These are phyloP conservation scores for Encarsia formosa DNA, from an alignment of 2,888 invertebrate species.

Conservation along the genomic window DNA sequence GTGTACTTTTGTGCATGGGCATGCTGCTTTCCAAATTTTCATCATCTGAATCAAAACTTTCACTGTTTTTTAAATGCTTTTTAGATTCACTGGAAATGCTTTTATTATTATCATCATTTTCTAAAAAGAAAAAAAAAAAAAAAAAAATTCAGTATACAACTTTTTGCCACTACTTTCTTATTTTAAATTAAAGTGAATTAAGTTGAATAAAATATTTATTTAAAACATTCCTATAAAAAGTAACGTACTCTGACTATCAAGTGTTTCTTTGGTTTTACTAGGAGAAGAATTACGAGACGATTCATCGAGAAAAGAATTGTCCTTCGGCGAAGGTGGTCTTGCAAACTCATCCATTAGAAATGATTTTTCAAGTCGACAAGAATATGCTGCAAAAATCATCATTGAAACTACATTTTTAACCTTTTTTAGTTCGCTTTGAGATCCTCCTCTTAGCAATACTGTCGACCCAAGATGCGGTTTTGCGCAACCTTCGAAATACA, in stretches of 20 bases:
- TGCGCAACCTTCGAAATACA: constrained; percentile 90
- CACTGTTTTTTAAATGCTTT: constrained; percentile 1
- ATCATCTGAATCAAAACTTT: neutral
- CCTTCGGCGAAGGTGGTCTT: constrained; percentile 61
- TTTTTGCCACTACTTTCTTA: too few species aligned
- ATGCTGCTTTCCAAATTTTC: constrained; percentile 5
- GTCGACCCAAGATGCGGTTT: constrained; percentile 81
- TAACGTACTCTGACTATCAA: constrained; percentile 5
- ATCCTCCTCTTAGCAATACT: constrained; percentile 77
- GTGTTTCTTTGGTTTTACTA: constrained; percentile 21
- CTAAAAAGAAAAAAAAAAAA: neutral
- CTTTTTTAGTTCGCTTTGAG: constrained; percentile 67
- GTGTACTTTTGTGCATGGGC: constrained; percentile 24
- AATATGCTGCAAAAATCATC: constrained; percentile 81
- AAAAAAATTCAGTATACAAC: too few species aligned
- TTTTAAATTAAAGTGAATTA: too few species aligned
- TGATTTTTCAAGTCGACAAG: constrained; percentile 87
- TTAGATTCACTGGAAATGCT: constrained; percentile 2
- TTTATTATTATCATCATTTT: neutral
- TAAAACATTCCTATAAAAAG: neutral
- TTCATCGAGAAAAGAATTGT: constrained; percentile 53
- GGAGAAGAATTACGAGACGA: constrained; percentile 32
- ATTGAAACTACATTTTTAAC: constrained; percentile 81
- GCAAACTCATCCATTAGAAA: constrained; percentile 87
- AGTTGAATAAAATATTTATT: too few species aligned